phyloP scores from a whole-genome alignment of 1,140 invertebrate species.

The Holcopasites calliopsidis region DNA sequence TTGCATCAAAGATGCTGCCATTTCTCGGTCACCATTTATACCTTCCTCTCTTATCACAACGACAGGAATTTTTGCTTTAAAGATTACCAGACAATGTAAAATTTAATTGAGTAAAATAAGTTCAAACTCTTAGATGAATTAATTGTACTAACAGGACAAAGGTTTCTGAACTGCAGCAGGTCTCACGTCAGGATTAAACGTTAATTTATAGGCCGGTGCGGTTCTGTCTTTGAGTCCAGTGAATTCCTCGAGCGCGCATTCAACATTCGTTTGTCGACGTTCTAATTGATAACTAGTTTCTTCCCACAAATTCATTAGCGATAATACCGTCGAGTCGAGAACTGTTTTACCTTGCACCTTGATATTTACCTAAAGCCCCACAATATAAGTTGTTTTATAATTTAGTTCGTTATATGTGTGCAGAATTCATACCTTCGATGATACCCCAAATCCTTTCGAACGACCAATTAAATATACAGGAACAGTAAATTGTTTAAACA shows the following conservation, averaged over 20 bases:
- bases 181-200: slow-evolving; percentile 84
- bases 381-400: slow-evolving; percentile 3
- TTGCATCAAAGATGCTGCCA: slow-evolving; percentile 95
- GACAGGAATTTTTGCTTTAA: slow-evolving; percentile 83
- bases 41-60: slow-evolving; percentile 98
- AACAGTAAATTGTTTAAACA: slow-evolving; percentile 83
- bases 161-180: slow-evolving; percentile 71
- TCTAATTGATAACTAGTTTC: slow-evolving; percentile 96
- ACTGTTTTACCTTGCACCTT: slow-evolving; percentile 82
- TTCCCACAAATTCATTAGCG: slow-evolving; percentile 93
- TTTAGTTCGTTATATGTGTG: not conserved
- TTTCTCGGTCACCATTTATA: slow-evolving; percentile 97
- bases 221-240: slow-evolving; percentile 80
- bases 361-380: slow-evolving; percentile 82
- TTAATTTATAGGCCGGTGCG: slow-evolving; percentile 84
- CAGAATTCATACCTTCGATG: slow-evolving; percentile 79
- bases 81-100: slow-evolving; percentile 14
- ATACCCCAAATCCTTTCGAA: slow-evolving; percentile 84
- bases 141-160: slow-evolving; percentile 49
- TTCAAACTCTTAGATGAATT: not conserved
- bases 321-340: slow-evolving; percentile 83
- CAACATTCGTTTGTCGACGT: slow-evolving; percentile 88
- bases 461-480: slow-evolving; percentile 87
- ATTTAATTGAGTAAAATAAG: slow-evolving; percentile 1
- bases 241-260: slow-evolving; percentile 91